Evolutionary conservation across 37 sponge, comb jelly and placozoan genomes (phyloP), one percentile per base, ranked within the genome.

Genomic region (Hormiphora californensis): DNA sequence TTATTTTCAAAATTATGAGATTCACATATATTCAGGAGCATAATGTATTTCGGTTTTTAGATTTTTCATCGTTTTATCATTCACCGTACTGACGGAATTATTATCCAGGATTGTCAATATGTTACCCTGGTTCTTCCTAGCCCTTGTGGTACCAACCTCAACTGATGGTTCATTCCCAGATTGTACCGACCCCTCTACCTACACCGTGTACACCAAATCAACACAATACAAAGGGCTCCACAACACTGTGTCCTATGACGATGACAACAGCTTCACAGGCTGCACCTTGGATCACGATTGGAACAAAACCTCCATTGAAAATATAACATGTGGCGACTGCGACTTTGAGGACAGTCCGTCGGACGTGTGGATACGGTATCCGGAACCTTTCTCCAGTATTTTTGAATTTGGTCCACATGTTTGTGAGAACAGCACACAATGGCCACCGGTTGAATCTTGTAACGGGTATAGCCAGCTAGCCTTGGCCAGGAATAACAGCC

Each of bases 291-390:
- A 27, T 28, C 43, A 43, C n/a, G n/a, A n/a, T n/a, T n/a, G n/a
- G n/a, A n/a, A n/a, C n/a, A n/a, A n/a, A n/a, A n/a, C n/a, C n/a
- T n/a, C n/a, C n/a, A n/a, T n/a, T n/a, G n/a, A n/a, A n/a, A n/a
- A n/a, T n/a, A n/a, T n/a, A 0, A 73, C 81, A 36, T 73, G 81
- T 40, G 81, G 81, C 3, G 81, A 73, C 46, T 73, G 81, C 25
- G 81, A 73, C 43, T 17, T 40, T 57, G 61, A 57, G n/a, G n/a
- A n/a, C n/a, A n/a, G n/a, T n/a, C n/a, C n/a, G n/a, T n/a, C n/a
- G n/a, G n/a, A n/a, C n/a, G n/a, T n/a, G n/a, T n/a, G n/a, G n/a
- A n/a, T n/a, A n/a, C n/a, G n/a, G n/a, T n/a, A n/a, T n/a, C n/a
- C n/a, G n/a, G n/a, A n/a, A n/a, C n/a, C n/a, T n/a, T n/a, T n/a